phyloP scores from a whole-genome alignment of 2,797 vertebrate species.

The Notolabrus celidotus region DNA sequence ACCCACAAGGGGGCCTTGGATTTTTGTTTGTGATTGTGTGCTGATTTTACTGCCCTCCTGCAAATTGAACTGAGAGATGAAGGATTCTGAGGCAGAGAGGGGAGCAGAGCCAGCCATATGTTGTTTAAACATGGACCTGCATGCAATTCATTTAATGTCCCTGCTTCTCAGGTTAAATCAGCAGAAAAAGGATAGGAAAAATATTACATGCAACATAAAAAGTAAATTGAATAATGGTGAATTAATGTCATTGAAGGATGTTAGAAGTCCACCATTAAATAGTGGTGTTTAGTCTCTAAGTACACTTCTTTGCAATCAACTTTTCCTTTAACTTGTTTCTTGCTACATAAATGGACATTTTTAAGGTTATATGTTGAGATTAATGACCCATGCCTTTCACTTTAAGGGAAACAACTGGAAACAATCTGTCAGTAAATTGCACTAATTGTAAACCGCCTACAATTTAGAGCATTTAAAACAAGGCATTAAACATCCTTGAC shows the following conservation, averaged over 20 bases:
- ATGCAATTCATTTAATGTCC: neutral
- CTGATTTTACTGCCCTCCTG: constrained; percentile 51
- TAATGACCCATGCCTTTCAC: constrained; percentile 15
- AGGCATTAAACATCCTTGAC: neutral
- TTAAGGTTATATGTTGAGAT: constrained; percentile 10
- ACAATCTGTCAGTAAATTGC: constrained; percentile 57
- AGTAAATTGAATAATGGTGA: neutral
- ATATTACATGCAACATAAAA: neutral
- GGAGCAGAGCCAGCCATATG: neutral
- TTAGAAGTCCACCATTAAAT: neutral
- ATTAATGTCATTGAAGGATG: neutral
- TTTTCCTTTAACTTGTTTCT: neutral
- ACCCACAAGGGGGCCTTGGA: constrained; percentile 50
- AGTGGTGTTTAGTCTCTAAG: constrained; percentile 9
- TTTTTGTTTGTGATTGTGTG: constrained; percentile 51
- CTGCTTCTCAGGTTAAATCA: neutral
- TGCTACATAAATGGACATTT: constrained; percentile 9
- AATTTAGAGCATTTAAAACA: constrained; percentile 41
- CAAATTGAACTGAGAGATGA: constrained; percentile 27
- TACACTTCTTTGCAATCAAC: neutral
- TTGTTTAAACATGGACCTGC: neutral
- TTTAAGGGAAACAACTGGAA: constrained; percentile 54
- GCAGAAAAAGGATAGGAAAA: neutral
- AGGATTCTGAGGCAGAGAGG: neutral
- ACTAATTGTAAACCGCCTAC: constrained; percentile 13